Base-by-base conservation (phyloP, 2,113 vertebrate species). In the Gasterosteus aculeatus region DNA sequence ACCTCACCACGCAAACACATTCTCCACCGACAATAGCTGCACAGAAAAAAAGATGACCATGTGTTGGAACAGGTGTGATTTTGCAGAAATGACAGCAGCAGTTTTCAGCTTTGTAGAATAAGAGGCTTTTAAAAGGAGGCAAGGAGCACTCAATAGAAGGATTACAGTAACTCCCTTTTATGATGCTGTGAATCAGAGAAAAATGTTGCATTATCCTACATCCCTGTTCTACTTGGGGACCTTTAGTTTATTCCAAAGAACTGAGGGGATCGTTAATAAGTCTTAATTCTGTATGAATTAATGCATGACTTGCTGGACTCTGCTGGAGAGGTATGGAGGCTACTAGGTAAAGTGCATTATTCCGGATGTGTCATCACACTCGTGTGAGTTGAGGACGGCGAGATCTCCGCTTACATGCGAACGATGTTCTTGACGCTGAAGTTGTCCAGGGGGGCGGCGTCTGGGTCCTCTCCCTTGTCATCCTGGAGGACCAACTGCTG, bases 401-500 rank as follows among this genome's bases (percentile, higher is more conserved):
- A 74, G 22, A 39, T 35, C 22, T 65, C 33, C 18, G 91, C 97
- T 97, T 93, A 99, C 98, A 99, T 97, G 90, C 96, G 96, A 87
- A 99, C 95, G 8, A 99, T 96, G 88, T 97, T 98, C 92, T 95
- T 98, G 71, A 99, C 97, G 16, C 94, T 98, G 93, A 99, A 99
- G 92, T 98, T 98, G 84, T 98, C 97, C 92, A 99, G 14, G 0
- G 96, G 96, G 44, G 97, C 93, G 64, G 91, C 90, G 72, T 99
- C 98, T 0, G 97, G 97, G 89, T 99, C 96, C 78, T 97, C 92
- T 2, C 98, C 98, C 89, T 94, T 95, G 66, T 99, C 98, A 14
- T 97, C 96, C 89, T 99, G 98, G 19, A 99, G 95, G 80, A 99
- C 95, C 0, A 99, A 96, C 93, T 99, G 98, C 89, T 99, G 98